Evolutionary conservation across 2,888 invertebrate genomes (phyloP).

Genomic region (Alviniconcha strummeri): DNA sequence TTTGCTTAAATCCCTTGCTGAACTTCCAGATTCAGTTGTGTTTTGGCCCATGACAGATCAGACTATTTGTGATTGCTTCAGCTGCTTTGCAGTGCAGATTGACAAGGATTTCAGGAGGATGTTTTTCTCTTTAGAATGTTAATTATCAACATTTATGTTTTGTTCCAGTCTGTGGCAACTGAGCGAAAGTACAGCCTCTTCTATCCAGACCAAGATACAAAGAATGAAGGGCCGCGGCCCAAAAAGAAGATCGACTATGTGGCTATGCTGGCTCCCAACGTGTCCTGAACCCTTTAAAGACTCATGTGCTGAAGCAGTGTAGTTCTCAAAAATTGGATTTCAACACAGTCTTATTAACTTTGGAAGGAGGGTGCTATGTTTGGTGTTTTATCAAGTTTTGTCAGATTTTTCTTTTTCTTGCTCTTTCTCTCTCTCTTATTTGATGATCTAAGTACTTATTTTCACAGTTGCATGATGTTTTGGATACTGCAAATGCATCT

Average conservation of each 20-base stretch:
- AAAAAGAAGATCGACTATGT: constrained; percentile 61
- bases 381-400: neutral
- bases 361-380: no score
- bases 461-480: no score
- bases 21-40: no score
- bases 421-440: neutral
- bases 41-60: no score
- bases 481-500: no score
- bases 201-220: constrained; percentile 50
- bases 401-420: neutral
- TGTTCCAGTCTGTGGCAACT: constrained; percentile 69
- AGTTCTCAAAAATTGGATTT: no score
- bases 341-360: no score
- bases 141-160: constrained; percentile 28
- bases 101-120: no score
- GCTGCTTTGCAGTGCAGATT: no score
- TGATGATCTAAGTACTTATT: neutral
- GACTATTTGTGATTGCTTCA: no score
- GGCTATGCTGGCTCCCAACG: constrained; percentile 35
- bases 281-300: neutral
- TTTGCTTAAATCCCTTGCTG: no score
- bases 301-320: neutral
- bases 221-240: constrained; percentile 52
- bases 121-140: no score
- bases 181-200: constrained; percentile 67